Evolutionary conservation across 2,113 vertebrate genomes (phyloP).

Genomic region (Podarcis raffonei): DNA sequence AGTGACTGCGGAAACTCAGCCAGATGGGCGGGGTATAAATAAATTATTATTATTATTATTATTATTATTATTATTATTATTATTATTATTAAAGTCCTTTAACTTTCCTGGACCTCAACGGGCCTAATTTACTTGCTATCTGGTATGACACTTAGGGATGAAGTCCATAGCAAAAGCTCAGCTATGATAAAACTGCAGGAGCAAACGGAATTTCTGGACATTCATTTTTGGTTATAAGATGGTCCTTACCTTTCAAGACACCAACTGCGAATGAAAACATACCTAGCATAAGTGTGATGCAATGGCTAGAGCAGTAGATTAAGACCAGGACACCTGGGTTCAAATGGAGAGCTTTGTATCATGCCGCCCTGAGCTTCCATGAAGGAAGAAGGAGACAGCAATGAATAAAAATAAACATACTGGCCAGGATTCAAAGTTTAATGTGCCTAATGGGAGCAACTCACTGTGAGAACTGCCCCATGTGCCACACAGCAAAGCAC

Average conservation of each 20-base stretch:
- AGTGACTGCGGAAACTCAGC: too few species aligned
- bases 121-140: too few species aligned
- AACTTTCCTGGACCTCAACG: too few species aligned
- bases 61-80: too few species aligned
- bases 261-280: neutral
- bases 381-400: neutral
- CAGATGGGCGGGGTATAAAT: too few species aligned
- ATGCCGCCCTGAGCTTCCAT: neutral
- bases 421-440: neutral
- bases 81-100: too few species aligned
- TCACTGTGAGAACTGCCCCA: neutral
- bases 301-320: neutral
- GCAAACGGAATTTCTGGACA: too few species aligned
- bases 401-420: slow-evolving; percentile 16
- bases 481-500: neutral
- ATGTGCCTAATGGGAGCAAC: neutral
- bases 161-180: neutral
- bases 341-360: neutral
- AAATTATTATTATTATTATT: too few species aligned
- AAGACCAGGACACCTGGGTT: neutral
- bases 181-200: neutral
- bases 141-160: too few species aligned
- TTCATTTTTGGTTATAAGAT: too few species aligned
- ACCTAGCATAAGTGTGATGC: neutral
- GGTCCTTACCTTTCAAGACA: too few species aligned